Percentiles rank a stretch among this genome's conserved stretches.
Evolutionary conservation across 1,140 invertebrate species (phyloP).

Genomic region (Drosophila ercepeae): DNA sequence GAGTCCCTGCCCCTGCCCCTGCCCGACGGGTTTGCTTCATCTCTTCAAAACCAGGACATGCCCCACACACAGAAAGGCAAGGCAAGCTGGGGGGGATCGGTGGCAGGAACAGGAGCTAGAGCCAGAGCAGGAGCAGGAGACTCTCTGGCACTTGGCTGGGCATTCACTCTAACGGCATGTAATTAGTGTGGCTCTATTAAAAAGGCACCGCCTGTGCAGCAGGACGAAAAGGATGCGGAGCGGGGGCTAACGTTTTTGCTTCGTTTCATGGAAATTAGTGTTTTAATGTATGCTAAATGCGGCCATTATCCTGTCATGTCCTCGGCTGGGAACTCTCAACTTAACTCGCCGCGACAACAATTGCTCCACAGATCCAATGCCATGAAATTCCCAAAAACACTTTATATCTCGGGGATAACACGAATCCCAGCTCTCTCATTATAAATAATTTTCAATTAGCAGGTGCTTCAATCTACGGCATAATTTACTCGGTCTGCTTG

Average conservation of each 20-base stretch:
- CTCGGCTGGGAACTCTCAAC: constrained; percentile 35
- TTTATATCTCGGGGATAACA: constrained; percentile 3
- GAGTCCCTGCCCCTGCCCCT: not conserved
- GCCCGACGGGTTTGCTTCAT: not conserved
- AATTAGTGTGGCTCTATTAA: constrained; percentile 83
- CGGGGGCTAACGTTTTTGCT: constrained; percentile 52
- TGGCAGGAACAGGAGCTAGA: not conserved
- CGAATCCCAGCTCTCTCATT: constrained; percentile 45
- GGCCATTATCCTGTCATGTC: constrained; percentile 73
- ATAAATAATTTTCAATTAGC: constrained; percentile 77
- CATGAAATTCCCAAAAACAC: constrained; percentile 38
- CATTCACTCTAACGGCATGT: constrained; percentile 79
- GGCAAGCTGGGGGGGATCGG: not conserved
- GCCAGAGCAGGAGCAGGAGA: not conserved
- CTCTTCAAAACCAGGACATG: constrained; percentile 7
- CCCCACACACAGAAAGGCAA: constrained; percentile 8
- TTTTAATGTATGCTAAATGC: constrained; percentile 81
- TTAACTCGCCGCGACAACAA: constrained; percentile 46
- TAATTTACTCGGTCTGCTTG: constrained; percentile 48
- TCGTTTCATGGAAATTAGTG: constrained; percentile 78
- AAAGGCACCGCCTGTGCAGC: constrained; percentile 72
- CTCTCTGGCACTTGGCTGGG: constrained; percentile 53
- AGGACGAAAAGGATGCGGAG: not conserved
- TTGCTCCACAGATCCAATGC: constrained; percentile 51
- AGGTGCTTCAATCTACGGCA: constrained; percentile 44